phyloP scores from a whole-genome alignment of 2,888 invertebrate species.

The Parnassius apollo region DNA sequence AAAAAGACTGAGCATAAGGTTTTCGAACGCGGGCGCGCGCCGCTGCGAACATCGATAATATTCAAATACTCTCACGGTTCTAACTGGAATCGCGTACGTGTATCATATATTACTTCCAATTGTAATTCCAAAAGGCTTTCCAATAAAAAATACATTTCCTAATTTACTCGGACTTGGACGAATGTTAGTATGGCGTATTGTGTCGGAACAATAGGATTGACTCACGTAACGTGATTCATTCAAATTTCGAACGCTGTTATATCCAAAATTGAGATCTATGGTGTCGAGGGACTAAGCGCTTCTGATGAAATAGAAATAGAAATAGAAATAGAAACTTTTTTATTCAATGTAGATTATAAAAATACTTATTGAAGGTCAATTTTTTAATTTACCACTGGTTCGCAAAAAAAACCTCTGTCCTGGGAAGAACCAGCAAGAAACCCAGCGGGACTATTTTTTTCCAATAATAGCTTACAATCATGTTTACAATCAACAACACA shows the following conservation, averaged over 20 bases:
- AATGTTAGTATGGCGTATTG: conserved; percentile 56
- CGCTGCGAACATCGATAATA: conserved; percentile 42
- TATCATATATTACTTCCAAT: conserved; percentile 60
- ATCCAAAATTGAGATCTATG: conserved; percentile 42
- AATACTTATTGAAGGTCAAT: no score
- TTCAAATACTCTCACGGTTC: conserved; percentile 62
- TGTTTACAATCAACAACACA: no score
- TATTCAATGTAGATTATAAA: no score
- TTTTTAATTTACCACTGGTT: no score
- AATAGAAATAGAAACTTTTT: no score
- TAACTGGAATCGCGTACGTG: conserved; percentile 67
- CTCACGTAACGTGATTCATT: conserved; percentile 75
- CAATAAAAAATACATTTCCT: conserved; percentile 79
- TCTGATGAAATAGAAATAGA: no score
- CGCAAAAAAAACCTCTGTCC: no score
- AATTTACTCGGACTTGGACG: conserved; percentile 62
- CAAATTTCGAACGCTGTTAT: conserved; percentile 52
- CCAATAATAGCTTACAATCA: no score
- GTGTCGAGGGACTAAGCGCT: conserved; percentile 36
- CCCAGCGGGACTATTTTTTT: no score
- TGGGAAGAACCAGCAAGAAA: no score
- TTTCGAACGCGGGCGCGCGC: conserved; percentile 32
- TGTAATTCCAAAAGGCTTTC: conserved; percentile 70
- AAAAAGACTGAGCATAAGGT: conserved; percentile 9
- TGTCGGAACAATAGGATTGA: conserved; percentile 73